Conservation (phyloP, 2,888 invertebrate species). For the Actias luna region DNA sequence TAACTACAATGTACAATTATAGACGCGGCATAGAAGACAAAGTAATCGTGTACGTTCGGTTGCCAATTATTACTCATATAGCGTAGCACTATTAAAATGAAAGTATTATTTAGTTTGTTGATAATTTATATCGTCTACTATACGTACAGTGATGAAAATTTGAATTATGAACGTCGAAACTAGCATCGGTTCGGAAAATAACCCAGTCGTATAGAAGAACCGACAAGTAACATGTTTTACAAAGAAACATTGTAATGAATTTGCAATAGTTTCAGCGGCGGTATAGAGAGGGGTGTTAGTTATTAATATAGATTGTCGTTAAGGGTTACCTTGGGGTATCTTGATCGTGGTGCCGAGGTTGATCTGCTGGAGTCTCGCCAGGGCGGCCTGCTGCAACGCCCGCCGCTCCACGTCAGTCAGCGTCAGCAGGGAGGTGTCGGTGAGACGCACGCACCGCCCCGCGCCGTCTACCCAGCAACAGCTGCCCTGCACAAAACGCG, state of each 20-base stretch:
- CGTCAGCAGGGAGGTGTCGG: slow-evolving; percentile 86
- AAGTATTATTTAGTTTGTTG: not conserved
- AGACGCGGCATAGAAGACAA: not conserved
- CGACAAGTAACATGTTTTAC: no score
- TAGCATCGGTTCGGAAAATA: no score
- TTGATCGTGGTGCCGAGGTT: slow-evolving; percentile 91
- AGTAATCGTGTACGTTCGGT: not conserved
- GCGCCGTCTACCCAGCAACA: slow-evolving; percentile 89
- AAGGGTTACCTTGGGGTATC: slow-evolving; percentile 88
- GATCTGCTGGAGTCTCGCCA: slow-evolving; percentile 92
- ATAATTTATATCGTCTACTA: no score
- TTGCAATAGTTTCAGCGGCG: no score
- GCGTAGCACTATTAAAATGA: not conserved
- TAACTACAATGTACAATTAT: not conserved
- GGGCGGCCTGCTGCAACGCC: slow-evolving; percentile 91
- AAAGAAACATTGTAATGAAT: no score
- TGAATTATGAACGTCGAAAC: no score
- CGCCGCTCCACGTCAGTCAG: slow-evolving; percentile 90
- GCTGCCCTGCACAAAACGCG: slow-evolving; percentile 86
- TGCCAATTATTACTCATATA: not conserved
- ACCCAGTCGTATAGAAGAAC: no score
- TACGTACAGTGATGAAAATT: no score
- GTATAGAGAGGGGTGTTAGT: no score
- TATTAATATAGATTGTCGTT: no score
- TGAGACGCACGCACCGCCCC: slow-evolving; percentile 86